phyloP scores from a whole-genome alignment of 2,113 vertebrate genomes.

The Corythoichthys haematopterus region DNA sequence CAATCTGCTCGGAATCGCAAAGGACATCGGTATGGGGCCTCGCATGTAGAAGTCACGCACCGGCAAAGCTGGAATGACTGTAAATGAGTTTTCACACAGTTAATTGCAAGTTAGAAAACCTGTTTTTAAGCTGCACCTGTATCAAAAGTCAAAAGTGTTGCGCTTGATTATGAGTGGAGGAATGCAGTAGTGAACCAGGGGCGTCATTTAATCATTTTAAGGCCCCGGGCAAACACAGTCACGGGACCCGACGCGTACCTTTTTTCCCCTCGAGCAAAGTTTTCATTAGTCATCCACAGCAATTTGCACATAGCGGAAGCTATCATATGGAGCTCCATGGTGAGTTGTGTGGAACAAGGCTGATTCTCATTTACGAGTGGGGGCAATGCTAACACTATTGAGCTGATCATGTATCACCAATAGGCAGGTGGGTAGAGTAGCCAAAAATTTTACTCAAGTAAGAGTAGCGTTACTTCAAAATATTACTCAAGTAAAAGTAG shows the following conservation, averaged over 20 bases:
- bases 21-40: constrained; percentile 34
- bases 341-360: too few species aligned
- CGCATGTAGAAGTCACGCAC: neutral
- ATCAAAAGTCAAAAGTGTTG: neutral
- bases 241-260: neutral
- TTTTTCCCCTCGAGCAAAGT: neutral
- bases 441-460: too few species aligned
- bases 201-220: neutral
- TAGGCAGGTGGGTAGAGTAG: too few species aligned
- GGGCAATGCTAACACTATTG: too few species aligned
- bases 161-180: neutral
- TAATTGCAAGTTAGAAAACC: neutral
- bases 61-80: neutral
- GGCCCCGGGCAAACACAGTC: neutral
- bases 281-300: neutral
- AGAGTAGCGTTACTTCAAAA: too few species aligned
- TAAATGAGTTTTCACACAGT: neutral
- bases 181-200: neutral
- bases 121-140: neutral
- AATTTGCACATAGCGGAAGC: neutral
- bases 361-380: too few species aligned
- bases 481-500: too few species aligned
- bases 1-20: constrained; percentile 31
- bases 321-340: too few species aligned
- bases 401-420: too few species aligned